Conservation (phyloP, 2,888 invertebrate species). For the Camponotus fellah region DNA sequence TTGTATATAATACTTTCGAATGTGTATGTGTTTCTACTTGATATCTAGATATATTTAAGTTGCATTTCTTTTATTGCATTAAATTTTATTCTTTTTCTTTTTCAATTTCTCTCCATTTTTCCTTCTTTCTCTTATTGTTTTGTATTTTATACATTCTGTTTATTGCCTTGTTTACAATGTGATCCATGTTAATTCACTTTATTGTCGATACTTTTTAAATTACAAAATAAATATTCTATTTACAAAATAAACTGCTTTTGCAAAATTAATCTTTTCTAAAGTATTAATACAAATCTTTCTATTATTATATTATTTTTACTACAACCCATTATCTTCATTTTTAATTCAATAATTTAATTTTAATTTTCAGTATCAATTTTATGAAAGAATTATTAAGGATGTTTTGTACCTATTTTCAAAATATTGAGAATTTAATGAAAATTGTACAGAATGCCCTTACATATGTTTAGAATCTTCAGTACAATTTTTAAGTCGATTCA, state of each 20-base stretch:
- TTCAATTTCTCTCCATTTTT: conserved; percentile 31
- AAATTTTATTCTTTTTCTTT: not conserved
- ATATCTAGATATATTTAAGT: conserved; percentile 11
- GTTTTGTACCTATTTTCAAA: no score
- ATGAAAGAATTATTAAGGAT: not conserved
- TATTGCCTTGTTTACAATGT: conserved; percentile 27
- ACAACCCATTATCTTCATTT: not conserved
- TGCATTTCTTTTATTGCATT: conserved; percentile 8
- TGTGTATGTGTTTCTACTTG: not conserved
- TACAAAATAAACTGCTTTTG: not conserved
- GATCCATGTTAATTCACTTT: conserved; percentile 7
- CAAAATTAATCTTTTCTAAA: not conserved
- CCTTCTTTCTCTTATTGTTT: not conserved
- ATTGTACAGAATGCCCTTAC: no score
- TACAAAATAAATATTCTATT: conserved; percentile 2
- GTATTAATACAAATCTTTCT: not conserved
- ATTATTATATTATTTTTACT: not conserved
- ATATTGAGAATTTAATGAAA: no score
- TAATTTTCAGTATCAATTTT: not conserved
- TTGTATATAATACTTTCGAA: conserved; percentile 8
- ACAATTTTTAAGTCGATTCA: no score
- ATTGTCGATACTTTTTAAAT: not conserved
- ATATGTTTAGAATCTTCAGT: no score
- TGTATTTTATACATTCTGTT: conserved; percentile 18
- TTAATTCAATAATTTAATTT: not conserved